A percentile compares a stretch with the other conserved stretches of the same genome.
These are phyloP conservation scores for Oceanites oceanicus DNA, from an alignment of 2,113 vertebrate species.

Conservation along the genomic window DNA sequence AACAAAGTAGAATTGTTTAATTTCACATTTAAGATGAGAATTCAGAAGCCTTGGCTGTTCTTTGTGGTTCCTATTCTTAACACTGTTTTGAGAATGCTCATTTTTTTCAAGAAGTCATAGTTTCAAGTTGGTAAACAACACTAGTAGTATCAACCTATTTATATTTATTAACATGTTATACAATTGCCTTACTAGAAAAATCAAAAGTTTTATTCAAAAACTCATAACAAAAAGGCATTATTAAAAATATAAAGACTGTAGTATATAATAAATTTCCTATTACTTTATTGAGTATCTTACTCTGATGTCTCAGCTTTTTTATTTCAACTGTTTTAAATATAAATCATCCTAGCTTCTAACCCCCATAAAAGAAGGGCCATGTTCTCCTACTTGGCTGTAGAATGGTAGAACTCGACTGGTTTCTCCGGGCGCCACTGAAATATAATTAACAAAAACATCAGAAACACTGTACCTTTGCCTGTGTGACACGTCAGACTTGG, in stretches of 20 bases:
- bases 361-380: neutral
- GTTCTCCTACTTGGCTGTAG: neutral
- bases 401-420: neutral
- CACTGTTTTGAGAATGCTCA: neutral
- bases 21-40: neutral
- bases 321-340: neutral
- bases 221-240: neutral
- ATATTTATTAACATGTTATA: neutral
- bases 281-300: neutral
- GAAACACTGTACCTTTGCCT: neutral
- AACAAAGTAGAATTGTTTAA: neutral
- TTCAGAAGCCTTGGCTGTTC: neutral
- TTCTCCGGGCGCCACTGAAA: neutral
- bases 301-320: neutral
- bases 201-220: neutral
- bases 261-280: neutral
- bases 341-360: neutral
- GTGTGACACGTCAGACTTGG: slow-evolving; percentile 29
- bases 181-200: neutral
- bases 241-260: neutral
- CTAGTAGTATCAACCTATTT: neutral
- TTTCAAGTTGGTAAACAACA: neutral
- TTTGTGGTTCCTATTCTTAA: neutral
- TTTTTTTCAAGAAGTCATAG: neutral
- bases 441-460: neutral